phyloP scores from a whole-genome alignment of 2,113 vertebrate species.

The Accipiter cooperii region DNA sequence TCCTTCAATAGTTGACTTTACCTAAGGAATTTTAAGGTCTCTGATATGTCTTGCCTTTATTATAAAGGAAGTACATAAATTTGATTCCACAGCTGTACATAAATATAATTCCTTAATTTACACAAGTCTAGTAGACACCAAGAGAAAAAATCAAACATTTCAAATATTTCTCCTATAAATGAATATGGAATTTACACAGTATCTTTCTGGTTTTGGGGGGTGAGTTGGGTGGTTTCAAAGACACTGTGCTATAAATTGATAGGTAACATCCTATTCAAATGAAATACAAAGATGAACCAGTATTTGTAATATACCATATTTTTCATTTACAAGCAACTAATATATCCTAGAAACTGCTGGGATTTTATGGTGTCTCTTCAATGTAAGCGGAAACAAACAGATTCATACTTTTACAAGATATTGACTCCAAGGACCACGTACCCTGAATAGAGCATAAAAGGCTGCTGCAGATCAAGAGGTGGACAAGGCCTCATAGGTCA shows the following conservation, averaged over 20 bases:
- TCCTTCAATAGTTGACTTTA: not conserved
- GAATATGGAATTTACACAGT: not conserved
- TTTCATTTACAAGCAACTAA: not conserved
- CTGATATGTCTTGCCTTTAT: not conserved
- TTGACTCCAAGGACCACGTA: not conserved
- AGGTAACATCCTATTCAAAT: not conserved
- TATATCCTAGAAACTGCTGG: not conserved
- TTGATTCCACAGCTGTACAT: not conserved
- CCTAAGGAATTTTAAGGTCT: not conserved
- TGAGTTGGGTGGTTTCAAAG: not conserved
- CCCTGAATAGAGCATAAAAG: not conserved
- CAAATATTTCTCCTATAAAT: not conserved
- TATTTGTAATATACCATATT: not conserved
- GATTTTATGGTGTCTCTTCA: not conserved
- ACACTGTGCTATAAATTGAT: not conserved
- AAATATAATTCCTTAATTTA: not conserved
- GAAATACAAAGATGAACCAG: not conserved
- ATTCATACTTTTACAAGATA: not conserved
- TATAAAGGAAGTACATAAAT: not conserved
- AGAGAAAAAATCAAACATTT: not conserved
- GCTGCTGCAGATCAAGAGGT: not conserved
- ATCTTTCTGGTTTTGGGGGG: not conserved
- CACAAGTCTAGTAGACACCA: not conserved
- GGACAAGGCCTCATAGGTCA: not conserved
- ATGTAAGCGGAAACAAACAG: not conserved